phyloP scores from a whole-genome alignment of 2,113 vertebrate genomes.

The Dinomys branickii region DNA sequence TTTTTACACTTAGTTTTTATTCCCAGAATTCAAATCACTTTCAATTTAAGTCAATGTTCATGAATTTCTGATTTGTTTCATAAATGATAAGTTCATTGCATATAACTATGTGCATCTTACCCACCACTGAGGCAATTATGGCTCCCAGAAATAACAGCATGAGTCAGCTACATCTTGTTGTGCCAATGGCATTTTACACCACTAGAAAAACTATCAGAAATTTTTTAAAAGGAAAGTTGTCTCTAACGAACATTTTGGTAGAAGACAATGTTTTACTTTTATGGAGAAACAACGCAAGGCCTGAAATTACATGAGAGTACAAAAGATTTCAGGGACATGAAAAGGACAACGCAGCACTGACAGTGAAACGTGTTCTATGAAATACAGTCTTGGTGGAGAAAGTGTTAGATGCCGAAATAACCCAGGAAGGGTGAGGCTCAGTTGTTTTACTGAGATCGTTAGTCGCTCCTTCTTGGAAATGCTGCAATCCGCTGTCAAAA shows the following conservation, averaged over 20 bases:
- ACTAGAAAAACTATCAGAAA: conserved; percentile 34
- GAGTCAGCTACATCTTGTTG: background rate
- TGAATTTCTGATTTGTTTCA: conserved; percentile 18
- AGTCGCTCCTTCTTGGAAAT: conserved; percentile 34
- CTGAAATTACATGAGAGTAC: background rate
- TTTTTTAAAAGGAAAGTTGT: background rate
- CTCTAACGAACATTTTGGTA: conserved; percentile 27
- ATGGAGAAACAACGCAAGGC: background rate
- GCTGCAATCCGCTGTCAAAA: conserved; percentile 37
- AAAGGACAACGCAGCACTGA: background rate
- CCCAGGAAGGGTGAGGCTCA: background rate
- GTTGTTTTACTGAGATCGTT: background rate
- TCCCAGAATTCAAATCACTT: conserved; percentile 7
- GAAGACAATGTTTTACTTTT: background rate
- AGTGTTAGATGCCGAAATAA: background rate
- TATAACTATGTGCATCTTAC: background rate
- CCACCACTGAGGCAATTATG: background rate
- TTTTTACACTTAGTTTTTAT: conserved; percentile 35
- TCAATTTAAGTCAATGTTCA: background rate
- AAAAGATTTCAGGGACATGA: background rate
- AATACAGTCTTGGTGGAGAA: background rate
- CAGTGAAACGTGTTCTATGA: background rate
- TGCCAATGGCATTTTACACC: conserved; percentile 54
- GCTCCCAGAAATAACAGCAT: background rate
- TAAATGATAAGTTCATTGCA: background rate